A percentile compares a stretch with the other conserved stretches of the same genome.
Evolutionary conservation across 2,113 vertebrate species (phyloP).

Genomic region (Mesitornis unicolor): DNA sequence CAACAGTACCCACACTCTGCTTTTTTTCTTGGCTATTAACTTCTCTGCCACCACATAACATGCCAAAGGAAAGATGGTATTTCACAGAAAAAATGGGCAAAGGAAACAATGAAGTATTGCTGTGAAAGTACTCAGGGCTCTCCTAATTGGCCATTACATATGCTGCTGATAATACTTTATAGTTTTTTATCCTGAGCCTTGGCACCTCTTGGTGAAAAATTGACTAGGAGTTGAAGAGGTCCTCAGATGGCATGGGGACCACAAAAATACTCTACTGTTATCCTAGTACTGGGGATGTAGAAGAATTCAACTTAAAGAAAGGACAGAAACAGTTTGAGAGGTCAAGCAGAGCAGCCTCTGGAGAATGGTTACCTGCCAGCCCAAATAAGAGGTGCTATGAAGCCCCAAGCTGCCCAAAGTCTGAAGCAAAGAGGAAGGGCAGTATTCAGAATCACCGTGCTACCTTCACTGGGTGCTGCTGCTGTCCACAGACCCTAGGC

Average conservation of each 20-base stretch:
- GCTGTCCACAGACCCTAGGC: rapidly evolving
- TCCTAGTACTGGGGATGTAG: neutral
- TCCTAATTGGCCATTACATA: neutral
- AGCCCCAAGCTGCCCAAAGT: neutral
- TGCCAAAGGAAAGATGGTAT: neutral
- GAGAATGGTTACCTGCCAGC: neutral
- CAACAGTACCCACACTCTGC: neutral
- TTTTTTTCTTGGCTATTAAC: neutral
- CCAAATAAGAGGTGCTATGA: neutral
- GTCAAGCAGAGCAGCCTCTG: neutral
- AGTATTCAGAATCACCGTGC: neutral
- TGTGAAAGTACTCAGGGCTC: rapidly evolving
- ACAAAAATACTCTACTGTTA: neutral
- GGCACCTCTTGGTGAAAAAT: neutral
- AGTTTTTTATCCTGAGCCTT: neutral
- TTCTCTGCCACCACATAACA: neutral
- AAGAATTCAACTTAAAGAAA: neutral
- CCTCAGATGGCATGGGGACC: neutral
- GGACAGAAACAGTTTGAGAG: neutral
- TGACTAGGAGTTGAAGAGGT: neutral
- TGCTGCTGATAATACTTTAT: neutral
- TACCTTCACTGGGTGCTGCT: rapidly evolving
- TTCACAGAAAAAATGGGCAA: neutral
- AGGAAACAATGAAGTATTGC: neutral
- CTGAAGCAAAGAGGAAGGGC: neutral